Conservation (phyloP, 2,797 vertebrate genomes). For the Girardinus metallicus region DNA sequence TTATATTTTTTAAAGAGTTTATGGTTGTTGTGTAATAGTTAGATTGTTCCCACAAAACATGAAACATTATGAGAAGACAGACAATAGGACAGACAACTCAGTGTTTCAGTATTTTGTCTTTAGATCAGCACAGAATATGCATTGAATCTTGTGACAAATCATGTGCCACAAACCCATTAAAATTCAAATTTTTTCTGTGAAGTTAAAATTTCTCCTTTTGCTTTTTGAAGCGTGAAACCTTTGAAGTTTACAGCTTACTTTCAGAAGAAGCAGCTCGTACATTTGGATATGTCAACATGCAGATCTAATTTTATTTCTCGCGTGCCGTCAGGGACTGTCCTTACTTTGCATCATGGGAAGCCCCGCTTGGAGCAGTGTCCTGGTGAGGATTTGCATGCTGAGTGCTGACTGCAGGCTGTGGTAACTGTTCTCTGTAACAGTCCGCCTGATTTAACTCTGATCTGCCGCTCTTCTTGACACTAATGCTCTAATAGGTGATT, state of each 20-base stretch:
- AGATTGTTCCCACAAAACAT: background rate
- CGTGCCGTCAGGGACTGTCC: conserved; percentile 43
- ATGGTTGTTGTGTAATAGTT: background rate
- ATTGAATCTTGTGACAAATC: conserved; percentile 34
- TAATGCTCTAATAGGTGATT: conserved; percentile 37
- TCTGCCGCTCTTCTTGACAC: conserved; percentile 28
- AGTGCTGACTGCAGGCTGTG: conserved; percentile 20
- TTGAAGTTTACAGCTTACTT: conserved; percentile 10
- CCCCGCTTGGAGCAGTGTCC: conserved; percentile 42
- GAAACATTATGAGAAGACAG: background rate
- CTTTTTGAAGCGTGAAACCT: conserved; percentile 19
- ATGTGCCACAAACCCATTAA: conserved; percentile 2
- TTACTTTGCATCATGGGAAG: conserved; percentile 70
- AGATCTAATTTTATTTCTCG: conserved; percentile 20
- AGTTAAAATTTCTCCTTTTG: conserved; percentile 19
- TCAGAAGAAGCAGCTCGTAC: conserved; percentile 2
- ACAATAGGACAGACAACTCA: background rate
- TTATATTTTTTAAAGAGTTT: background rate
- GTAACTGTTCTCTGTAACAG: conserved; percentile 18
- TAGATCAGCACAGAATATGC: conserved; percentile 3
- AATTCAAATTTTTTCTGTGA: conserved; percentile 11
- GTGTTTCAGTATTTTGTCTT: background rate
- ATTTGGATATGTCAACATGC: conserved; percentile 6
- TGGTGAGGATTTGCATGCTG: conserved; percentile 54
- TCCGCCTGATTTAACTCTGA: conserved; percentile 19